Conservation (phyloP, 2,888 invertebrate species). For the Drosophila villosipedis region DNA sequence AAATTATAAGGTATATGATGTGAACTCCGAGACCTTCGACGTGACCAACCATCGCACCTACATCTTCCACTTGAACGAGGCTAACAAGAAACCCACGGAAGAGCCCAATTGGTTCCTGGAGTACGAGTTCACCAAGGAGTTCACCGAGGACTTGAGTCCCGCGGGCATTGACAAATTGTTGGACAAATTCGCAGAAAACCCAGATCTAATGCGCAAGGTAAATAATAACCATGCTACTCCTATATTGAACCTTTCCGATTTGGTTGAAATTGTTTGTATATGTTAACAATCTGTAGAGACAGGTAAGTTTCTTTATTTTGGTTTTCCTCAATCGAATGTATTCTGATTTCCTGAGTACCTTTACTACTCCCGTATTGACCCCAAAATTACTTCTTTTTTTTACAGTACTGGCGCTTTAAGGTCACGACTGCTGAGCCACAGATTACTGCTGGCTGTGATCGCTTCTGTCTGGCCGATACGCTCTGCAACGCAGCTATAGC, state of each 20-base stretch:
- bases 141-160: constrained; percentile 88
- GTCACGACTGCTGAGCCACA: constrained; percentile 76
- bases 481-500: constrained; percentile 77
- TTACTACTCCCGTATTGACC: neutral
- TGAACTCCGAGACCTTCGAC: constrained; percentile 87
- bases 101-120: constrained; percentile 90
- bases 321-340: neutral
- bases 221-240: neutral
- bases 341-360: neutral
- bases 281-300: neutral
- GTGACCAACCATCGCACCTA: constrained; percentile 89
- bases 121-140: constrained; percentile 90
- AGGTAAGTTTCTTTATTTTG: neutral
- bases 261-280: neutral
- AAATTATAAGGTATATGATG: constrained; percentile 91
- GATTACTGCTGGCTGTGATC: constrained; percentile 73
- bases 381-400: neutral
- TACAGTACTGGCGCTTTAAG: constrained; percentile 72
- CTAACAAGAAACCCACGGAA: constrained; percentile 87
- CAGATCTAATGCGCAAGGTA: constrained; percentile 74
- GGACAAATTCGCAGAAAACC: constrained; percentile 86
- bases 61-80: constrained; percentile 90
- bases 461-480: constrained; percentile 65
- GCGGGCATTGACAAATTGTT: constrained; percentile 88
- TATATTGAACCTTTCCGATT: neutral